These are phyloP conservation scores for Poeciliopsis occidentalis DNA, from an alignment of 2,113 vertebrate species.

Conservation along the genomic window DNA sequence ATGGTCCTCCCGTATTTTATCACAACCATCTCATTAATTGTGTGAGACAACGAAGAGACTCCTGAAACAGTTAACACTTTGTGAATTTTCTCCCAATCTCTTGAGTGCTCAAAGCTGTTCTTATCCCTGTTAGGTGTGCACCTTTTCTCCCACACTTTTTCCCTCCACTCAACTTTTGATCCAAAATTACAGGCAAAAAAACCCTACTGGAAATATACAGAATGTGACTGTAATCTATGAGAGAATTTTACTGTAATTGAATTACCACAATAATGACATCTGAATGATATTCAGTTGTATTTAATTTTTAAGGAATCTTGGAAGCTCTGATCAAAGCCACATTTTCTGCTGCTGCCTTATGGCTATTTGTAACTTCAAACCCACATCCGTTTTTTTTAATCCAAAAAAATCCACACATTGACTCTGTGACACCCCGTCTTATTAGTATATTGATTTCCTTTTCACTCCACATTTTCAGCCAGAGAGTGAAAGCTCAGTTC, in stretches of 20 bases:
- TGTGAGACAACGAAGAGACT: too few species aligned
- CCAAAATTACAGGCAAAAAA: background rate
- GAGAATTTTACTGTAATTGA: too few species aligned
- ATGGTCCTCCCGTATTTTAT: too few species aligned
- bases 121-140: too few species aligned
- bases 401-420: conserved; percentile 45
- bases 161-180: too few species aligned
- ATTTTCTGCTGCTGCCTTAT: background rate
- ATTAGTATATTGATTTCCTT: conserved; percentile 72
- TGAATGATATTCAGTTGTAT: background rate
- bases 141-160: too few species aligned
- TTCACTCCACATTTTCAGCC: conserved; percentile 45
- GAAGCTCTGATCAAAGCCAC: conserved; percentile 1
- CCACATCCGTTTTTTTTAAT: conserved; percentile 3
- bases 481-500: conserved; percentile 47
- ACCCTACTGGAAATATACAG: background rate
- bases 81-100: too few species aligned
- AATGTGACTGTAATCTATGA: background rate
- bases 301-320: background rate
- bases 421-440: conserved; percentile 52
- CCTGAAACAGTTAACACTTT: too few species aligned
- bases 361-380: background rate
- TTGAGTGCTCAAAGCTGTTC: too few species aligned
- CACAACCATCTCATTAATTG: too few species aligned
- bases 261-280: too few species aligned